Evolutionary conservation across 2,113 vertebrate genomes (phyloP).

Genomic region (Tympanuchus pallidicinctus): DNA sequence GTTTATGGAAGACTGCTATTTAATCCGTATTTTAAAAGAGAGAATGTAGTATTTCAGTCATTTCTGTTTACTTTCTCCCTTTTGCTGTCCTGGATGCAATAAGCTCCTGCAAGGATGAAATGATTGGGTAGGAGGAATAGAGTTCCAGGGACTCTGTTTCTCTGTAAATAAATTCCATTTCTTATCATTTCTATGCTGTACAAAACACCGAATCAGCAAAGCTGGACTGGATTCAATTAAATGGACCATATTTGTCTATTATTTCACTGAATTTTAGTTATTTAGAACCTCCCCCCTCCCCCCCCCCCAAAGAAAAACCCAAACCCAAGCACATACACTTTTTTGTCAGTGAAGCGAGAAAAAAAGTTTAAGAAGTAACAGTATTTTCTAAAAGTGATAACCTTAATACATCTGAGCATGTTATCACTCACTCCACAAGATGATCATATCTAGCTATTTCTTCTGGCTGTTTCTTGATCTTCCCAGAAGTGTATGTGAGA

Average conservation of each 20-base stretch:
- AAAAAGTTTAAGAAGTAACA: not conserved
- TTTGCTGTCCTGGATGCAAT: not conserved
- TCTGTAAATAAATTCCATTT: not conserved
- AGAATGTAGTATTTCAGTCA: not conserved
- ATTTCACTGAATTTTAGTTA: not conserved
- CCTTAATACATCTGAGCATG: not conserved
- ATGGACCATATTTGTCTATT: not conserved
- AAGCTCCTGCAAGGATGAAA: not conserved
- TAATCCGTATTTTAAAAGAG: not conserved
- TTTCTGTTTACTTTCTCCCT: not conserved
- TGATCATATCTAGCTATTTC: not conserved
- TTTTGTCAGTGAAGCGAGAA: not conserved
- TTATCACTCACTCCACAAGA: not conserved
- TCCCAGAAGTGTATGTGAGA: constrained; percentile 25
- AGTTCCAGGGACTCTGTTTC: not conserved
- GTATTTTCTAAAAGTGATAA: not conserved
- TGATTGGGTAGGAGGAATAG: not conserved
- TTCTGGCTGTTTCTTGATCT: constrained; percentile 24
- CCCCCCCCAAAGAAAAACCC: not conserved
- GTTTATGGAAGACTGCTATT: not conserved
- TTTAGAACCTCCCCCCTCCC: not conserved
- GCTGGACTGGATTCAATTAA: not conserved
- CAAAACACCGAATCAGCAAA: not conserved
- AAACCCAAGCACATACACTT: not conserved
- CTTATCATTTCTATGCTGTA: not conserved